Evolutionary conservation across 2,888 invertebrate genomes (phyloP).

Genomic region (Melangyna quadrimaculata): DNA sequence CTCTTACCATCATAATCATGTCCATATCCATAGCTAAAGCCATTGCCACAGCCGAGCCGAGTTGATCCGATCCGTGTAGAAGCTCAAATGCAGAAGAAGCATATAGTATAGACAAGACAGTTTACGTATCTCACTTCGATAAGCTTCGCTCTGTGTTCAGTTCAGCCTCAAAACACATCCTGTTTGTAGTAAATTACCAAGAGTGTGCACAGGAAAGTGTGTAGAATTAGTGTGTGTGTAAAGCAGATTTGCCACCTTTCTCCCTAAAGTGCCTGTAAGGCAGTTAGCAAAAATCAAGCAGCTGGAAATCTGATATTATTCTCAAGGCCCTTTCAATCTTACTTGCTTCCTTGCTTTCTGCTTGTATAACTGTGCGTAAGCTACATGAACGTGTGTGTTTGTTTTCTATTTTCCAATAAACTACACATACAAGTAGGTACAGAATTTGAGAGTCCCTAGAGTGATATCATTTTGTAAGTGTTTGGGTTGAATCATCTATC

Average conservation of each 20-base stretch:
- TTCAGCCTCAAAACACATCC: conserved; percentile 27
- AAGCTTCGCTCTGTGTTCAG: conserved; percentile 13
- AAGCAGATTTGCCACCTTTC: not conserved
- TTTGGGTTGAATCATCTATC: not conserved
- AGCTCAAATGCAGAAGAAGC: conserved; percentile 43
- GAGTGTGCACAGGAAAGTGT: conserved; percentile 12
- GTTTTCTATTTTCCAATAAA: conserved; percentile 21
- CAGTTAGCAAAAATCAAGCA: conserved; percentile 44
- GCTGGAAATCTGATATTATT: conserved; percentile 48
- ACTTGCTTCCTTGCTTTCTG: not conserved
- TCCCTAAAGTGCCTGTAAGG: conserved; percentile 5
- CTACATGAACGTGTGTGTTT: not conserved
- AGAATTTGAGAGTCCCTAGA: not conserved
- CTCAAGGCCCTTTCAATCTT: conserved; percentile 38
- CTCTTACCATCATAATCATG: not conserved
- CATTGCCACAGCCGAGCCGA: not conserved
- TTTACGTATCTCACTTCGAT: conserved; percentile 48
- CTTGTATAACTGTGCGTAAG: not conserved
- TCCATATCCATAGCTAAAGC: conserved; percentile 2
- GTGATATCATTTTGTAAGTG: conserved; percentile 4
- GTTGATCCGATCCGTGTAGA: too few relatives aligned
- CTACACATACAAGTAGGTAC: not conserved
- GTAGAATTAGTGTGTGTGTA: too few relatives aligned
- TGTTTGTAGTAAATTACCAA: conserved; percentile 35
- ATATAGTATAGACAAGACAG: conserved; percentile 48